These are phyloP conservation scores for Brachylomia viminalis DNA, from an alignment of 2,888 invertebrate species.

Conservation along the genomic window DNA sequence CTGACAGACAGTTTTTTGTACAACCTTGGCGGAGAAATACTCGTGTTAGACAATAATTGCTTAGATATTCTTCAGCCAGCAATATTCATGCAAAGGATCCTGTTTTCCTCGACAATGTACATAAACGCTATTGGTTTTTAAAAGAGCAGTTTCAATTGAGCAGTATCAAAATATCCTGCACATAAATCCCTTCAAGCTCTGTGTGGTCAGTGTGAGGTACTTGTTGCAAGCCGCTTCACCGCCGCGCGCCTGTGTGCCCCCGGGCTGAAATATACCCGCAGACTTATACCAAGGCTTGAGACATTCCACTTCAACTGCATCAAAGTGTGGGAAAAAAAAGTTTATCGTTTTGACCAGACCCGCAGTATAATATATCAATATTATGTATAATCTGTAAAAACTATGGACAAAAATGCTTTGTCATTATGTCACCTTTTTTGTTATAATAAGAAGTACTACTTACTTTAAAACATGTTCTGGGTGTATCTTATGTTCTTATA, in stretches of 20 bases:
- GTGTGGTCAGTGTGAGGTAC: not conserved
- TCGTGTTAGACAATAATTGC: not conserved
- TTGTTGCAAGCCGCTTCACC: not conserved
- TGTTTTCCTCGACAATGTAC: not conserved
- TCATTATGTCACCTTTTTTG: not conserved
- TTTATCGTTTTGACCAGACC: not conserved
- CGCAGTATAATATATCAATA: not conserved
- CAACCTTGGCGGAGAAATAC: too few relatives aligned
- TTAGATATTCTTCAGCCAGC: not conserved
- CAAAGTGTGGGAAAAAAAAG: not conserved
- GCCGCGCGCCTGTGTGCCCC: not conserved
- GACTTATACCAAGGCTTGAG: not conserved
- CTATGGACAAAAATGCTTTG: not conserved
- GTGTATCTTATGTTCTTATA: not conserved
- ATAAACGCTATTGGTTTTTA: not conserved
- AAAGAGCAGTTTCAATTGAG: not conserved
- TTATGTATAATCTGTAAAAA: not conserved
- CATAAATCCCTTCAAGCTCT: not conserved
- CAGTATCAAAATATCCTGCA: not conserved
- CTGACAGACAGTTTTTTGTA: not conserved
- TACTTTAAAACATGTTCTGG: not conserved
- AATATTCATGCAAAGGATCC: not conserved
- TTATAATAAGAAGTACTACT: not conserved
- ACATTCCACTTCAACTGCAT: not conserved
- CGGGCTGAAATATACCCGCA: not conserved